Evolutionary conservation across 1,140 invertebrate species (phyloP).

Genomic region (Amyelois transitella): DNA sequence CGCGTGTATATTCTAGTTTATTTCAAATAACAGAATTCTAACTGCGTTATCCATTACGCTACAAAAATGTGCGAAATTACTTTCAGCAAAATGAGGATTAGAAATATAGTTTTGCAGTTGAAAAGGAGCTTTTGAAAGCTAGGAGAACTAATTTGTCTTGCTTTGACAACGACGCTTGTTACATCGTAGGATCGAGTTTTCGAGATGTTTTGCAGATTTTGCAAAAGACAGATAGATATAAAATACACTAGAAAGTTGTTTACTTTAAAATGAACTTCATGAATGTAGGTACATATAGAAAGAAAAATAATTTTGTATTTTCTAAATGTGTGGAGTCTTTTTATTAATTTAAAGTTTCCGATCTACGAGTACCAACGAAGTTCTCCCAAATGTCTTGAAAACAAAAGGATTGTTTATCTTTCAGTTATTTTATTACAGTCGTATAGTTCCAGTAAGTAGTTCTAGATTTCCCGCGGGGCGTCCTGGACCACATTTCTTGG

Average conservation of each 20-base stretch:
- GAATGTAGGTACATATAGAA: too few species aligned
- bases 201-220: background rate
- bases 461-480: background rate
- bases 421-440: background rate
- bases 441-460: background rate
- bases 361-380: too few species aligned
- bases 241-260: too few species aligned
- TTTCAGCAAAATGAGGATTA: background rate
- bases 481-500: background rate
- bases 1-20: background rate
- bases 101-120: background rate
- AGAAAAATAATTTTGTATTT: too few species aligned
- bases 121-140: background rate
- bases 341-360: too few species aligned
- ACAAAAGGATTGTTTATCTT: background rate
- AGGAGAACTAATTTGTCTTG: background rate
- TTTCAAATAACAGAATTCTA: background rate
- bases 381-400: too few species aligned
- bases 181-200: background rate
- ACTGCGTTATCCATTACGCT: background rate
- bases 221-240: background rate
- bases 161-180: background rate
- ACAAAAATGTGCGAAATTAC: background rate
- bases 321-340: too few species aligned
- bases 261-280: too few species aligned